Evolutionary conservation across 2,797 vertebrate genomes (phyloP), one percentile per base, ranked within the genome.

Genomic region (Lophura swinhoii): DNA sequence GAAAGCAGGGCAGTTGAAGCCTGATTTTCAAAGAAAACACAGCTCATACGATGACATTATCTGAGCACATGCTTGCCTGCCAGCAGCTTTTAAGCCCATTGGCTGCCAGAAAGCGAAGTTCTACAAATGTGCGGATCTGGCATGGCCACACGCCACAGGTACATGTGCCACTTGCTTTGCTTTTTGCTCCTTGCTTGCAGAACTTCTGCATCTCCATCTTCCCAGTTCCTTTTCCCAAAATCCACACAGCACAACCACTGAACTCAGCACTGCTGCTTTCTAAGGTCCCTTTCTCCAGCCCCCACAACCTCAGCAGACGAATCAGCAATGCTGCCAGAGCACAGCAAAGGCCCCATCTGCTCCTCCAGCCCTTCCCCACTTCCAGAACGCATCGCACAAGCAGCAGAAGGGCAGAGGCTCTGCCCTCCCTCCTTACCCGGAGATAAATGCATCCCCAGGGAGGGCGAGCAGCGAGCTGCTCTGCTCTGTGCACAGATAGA

Each of bases 11-110:
- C 16, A 6, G 10, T 78, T 70, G 28, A 29, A 86, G 66, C 39
- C 72, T 24, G 59, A 49, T 39, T 92, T 93, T 71, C 53, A 24
- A 68, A 13, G 73, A 44, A 82, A 95, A 93, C 69, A 87, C 84
- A 91, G 91, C 89, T 91, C 49, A 84, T 33, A 3, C 2, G 68
- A 75, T 48, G 84, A 60, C 70, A 69, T 76, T 79, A 70, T 84
- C 91, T 43, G 68, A 79, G 80, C 70, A 7, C 10, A 60, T 48
- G 84, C 87, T 82, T n/a, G 78, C 90, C 74, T 75, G 79, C 88
- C 77, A 56, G 22, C 67, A 75, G 90, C 87, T 88, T 77, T 56
- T 17, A 29, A 14, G 29, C 46, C 51, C 41, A 37, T 1, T 20
- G 58, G 28, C 58, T 76, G 87, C 31, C 24, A n/a, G 17, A 78